phyloP scores from a whole-genome alignment of 2,888 invertebrate species.

The Euzetes globulus region DNA sequence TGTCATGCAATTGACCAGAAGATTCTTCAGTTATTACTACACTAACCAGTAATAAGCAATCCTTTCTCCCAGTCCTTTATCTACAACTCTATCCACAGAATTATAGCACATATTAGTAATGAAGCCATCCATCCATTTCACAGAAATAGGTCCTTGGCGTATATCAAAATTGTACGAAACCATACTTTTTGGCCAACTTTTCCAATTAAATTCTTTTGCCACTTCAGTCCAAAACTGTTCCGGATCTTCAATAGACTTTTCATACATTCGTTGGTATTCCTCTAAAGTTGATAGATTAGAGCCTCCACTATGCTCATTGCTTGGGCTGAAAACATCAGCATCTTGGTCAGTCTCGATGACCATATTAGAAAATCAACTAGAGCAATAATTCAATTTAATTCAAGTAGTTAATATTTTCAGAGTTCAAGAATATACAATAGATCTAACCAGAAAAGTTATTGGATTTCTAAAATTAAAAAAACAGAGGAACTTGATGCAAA shows the following conservation, averaged over 20 bases:
- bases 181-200: constrained; percentile 59
- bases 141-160: constrained; percentile 74
- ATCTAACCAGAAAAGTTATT: too few relatives aligned
- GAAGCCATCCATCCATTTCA: constrained; percentile 91
- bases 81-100: constrained; percentile 80
- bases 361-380: too few relatives aligned
- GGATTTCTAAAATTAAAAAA: too few relatives aligned
- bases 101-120: constrained; percentile 94
- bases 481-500: too few relatives aligned
- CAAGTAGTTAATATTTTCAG: too few relatives aligned
- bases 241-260: constrained; percentile 75
- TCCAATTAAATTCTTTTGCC: constrained; percentile 88
- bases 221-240: constrained; percentile 87
- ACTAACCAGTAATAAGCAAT: constrained; percentile 91
- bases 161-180: constrained; percentile 84
- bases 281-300: constrained; percentile 56
- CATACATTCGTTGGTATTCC: constrained; percentile 73
- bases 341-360: too few relatives aligned
- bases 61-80: constrained; percentile 78
- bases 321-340: too few relatives aligned
- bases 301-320: too few relatives aligned
- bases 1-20: too few relatives aligned
- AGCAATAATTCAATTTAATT: too few relatives aligned
- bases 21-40: too few relatives aligned
- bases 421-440: too few relatives aligned